Percentiles rank a stretch among this genome's conserved stretches.
These are phyloP conservation scores for Cryptophagus acutangulus DNA, from an alignment of 2,888 invertebrate genomes.

Conservation along the genomic window DNA sequence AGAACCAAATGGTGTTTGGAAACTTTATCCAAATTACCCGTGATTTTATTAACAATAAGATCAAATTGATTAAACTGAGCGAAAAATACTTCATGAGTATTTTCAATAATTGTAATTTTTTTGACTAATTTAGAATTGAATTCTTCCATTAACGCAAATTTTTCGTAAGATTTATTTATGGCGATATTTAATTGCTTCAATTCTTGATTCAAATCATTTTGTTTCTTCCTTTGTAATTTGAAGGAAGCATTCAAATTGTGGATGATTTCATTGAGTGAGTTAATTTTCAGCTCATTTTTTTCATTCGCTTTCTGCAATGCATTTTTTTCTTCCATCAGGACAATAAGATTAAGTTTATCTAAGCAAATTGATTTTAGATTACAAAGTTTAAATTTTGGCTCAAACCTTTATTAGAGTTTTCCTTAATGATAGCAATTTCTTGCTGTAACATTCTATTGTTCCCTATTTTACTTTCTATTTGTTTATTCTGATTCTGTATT, in stretches of 20 bases:
- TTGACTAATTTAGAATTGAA: constrained; percentile 5
- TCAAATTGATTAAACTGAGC: constrained; percentile 12
- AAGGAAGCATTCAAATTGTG: constrained; percentile 9
- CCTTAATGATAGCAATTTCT: constrained; percentile 19
- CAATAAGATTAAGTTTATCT: not conserved
- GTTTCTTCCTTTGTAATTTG: not conserved
- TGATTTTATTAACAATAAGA: constrained; percentile 13
- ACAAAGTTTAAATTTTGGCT: not conserved
- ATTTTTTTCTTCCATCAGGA: constrained; percentile 7
- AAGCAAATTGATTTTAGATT: not conserved
- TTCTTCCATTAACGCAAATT: not conserved
- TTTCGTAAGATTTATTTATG: not conserved
- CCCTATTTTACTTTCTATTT: constrained; percentile 11
- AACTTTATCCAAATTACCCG: constrained; percentile 15
- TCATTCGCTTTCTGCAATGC: constrained; percentile 6
- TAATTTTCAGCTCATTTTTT: constrained; percentile 5
- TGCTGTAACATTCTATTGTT: constrained; percentile 21
- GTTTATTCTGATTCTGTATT: constrained; percentile 9
- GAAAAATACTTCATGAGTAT: constrained; percentile 13
- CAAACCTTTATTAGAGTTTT: constrained; percentile 21
- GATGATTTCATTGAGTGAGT: constrained; percentile 8
- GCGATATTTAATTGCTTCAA: not conserved
- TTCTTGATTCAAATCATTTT: not conserved
- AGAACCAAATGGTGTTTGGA: constrained; percentile 13
- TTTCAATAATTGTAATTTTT: constrained; percentile 13